Percentiles rank a stretch among this genome's conserved stretches.
Evolutionary conservation across 1,140 invertebrate species (phyloP).

Genomic region (Lucilia sericata): DNA sequence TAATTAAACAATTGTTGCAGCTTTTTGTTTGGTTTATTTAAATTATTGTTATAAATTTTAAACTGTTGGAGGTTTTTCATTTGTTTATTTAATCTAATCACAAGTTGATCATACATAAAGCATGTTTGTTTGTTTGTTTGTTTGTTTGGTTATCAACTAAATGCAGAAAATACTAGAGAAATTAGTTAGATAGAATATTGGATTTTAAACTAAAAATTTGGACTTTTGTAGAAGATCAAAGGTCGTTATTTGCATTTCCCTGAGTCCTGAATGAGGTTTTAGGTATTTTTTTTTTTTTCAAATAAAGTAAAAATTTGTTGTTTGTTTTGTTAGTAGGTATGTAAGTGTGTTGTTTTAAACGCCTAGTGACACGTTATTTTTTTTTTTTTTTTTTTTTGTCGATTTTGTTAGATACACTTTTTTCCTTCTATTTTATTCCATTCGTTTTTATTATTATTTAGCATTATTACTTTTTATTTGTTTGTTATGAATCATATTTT

Average conservation of each 20-base stretch:
- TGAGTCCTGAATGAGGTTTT: background rate
- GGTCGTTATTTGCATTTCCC: too few species aligned
- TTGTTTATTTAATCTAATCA: conserved; percentile 9
- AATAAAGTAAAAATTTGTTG: too few species aligned
- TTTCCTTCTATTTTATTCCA: background rate
- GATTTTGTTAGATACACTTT: conserved; percentile 1
- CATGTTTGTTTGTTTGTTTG: background rate
- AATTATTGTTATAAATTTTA: background rate
- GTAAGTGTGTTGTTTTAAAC: background rate
- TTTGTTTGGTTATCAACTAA: background rate
- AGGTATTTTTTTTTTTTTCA: too few species aligned
- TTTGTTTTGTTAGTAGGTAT: background rate
- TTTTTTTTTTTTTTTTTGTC: too few species aligned
- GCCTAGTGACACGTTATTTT: conserved; percentile 3
- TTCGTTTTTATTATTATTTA: background rate
- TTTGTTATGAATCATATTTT: conserved; percentile 25
- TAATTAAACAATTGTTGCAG: background rate
- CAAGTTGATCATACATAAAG: background rate
- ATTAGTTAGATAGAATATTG: background rate
- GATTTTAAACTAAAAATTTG: too few species aligned
- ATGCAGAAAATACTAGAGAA: background rate
- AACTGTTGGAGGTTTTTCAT: background rate
- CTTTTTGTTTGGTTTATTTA: background rate
- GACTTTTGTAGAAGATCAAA: too few species aligned
- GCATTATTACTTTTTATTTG: conserved; percentile 12